Evolutionary conservation across 2,113 vertebrate species (phyloP).

Genomic region (Urocynchramus pylzowi): DNA sequence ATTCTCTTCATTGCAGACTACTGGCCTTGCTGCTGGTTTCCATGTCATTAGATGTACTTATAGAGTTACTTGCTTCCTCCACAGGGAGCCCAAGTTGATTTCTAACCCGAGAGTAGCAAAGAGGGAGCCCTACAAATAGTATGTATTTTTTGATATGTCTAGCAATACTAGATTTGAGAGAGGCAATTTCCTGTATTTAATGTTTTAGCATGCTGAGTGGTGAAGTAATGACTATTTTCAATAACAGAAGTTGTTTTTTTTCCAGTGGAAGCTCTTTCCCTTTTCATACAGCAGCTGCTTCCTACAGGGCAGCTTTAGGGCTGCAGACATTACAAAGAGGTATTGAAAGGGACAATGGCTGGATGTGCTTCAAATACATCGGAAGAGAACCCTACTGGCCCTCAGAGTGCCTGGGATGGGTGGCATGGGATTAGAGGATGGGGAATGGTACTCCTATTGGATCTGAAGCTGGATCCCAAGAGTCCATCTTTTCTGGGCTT

Average conservation of each 20-base stretch:
- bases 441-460: neutral
- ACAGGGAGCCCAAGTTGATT: neutral
- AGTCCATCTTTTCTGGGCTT: neutral
- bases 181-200: constrained; percentile 38
- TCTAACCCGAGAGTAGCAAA: constrained; percentile 44
- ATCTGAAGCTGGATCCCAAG: neutral
- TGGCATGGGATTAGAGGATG: constrained; percentile 8
- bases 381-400: neutral
- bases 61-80: neutral
- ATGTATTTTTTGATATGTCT: constrained; percentile 43
- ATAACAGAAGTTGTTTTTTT: constrained; percentile 5
- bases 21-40: neutral
- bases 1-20: constrained; percentile 9
- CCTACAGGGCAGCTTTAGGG: neutral
- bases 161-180: constrained; percentile 15
- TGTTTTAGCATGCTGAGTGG: neutral
- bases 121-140: constrained; percentile 11
- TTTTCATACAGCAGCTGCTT: constrained; percentile 57
- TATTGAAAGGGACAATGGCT: constrained; percentile 22
- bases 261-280: constrained; percentile 3
- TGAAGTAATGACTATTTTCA: constrained; percentile 27
- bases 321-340: constrained; percentile 18
- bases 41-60: neutral
- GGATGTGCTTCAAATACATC: neutral
- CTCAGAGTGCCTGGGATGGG: neutral